Conservation (phyloP, 1,140 invertebrate genomes). For the Cheumatopsyche charites region DNA sequence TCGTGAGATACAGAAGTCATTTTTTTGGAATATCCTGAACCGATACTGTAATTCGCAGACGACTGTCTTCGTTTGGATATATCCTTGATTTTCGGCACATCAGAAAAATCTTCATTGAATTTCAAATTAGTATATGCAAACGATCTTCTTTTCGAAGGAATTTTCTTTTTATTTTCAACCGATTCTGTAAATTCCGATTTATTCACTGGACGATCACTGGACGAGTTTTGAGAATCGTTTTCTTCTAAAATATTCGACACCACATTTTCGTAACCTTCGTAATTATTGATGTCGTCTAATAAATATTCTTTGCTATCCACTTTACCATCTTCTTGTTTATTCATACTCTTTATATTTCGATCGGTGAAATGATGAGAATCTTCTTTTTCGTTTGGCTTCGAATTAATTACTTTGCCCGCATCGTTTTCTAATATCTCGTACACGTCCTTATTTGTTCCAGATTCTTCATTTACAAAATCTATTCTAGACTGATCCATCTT, state of each 20-base stretch:
- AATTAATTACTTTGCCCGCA: background rate
- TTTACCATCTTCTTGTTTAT: background rate
- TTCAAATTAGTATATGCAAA: background rate
- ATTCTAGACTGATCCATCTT: too few species aligned
- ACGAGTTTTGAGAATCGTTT: background rate
- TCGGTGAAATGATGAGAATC: too few species aligned
- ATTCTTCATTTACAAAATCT: too few species aligned
- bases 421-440: too few species aligned
- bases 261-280: background rate
- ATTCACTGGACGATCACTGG: background rate
- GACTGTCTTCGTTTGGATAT: background rate
- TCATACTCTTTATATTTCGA: too few species aligned
- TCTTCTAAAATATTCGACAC: background rate
- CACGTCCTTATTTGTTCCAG: too few species aligned
- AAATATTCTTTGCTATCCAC: background rate
- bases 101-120: slow-evolving; percentile 13
- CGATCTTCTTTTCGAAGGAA: background rate
- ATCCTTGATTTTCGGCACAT: background rate
- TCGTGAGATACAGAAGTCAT: slow-evolving; percentile 11
- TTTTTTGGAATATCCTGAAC: slow-evolving; percentile 16
- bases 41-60: background rate
- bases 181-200: background rate
- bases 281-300: background rate
- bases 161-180: background rate
- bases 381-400: background rate